A percentile compares a stretch with the other conserved stretches of the same genome.
These are phyloP conservation scores for Cathartes aura DNA, from an alignment of 2,113 vertebrate species.

Conservation along the genomic window DNA sequence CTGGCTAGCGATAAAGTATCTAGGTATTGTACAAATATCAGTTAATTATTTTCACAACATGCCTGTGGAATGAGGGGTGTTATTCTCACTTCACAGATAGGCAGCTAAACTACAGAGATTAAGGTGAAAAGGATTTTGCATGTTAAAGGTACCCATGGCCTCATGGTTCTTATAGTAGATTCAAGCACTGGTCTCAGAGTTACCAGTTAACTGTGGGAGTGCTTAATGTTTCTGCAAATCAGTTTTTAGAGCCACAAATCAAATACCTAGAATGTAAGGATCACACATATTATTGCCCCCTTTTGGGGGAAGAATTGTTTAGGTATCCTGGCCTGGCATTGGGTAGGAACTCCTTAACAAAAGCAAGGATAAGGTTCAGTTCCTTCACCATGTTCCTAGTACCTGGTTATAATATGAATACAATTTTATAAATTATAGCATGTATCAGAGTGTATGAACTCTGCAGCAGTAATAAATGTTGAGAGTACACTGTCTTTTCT, in stretches of 20 bases:
- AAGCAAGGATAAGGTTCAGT: neutral
- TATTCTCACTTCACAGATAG: neutral
- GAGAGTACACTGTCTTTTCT: neutral
- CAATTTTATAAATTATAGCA: neutral
- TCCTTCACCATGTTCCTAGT: neutral
- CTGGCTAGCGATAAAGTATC: neutral
- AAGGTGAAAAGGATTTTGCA: neutral
- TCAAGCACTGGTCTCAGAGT: neutral
- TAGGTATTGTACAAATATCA: neutral
- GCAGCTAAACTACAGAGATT: neutral
- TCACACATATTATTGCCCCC: neutral
- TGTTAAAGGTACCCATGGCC: neutral
- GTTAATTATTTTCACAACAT: neutral
- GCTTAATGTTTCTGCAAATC: neutral
- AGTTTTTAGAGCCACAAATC: neutral
- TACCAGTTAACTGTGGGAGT: neutral
- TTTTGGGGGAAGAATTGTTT: neutral
- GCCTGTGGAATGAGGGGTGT: neutral
- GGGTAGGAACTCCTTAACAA: neutral
- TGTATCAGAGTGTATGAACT: neutral
- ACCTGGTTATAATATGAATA: neutral
- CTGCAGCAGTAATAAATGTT: neutral
- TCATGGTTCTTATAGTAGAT: neutral
- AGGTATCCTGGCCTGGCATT: neutral
- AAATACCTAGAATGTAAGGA: neutral